phyloP scores from a whole-genome alignment of 2,797 vertebrate genomes.

The Pseudochirops corinnae region DNA sequence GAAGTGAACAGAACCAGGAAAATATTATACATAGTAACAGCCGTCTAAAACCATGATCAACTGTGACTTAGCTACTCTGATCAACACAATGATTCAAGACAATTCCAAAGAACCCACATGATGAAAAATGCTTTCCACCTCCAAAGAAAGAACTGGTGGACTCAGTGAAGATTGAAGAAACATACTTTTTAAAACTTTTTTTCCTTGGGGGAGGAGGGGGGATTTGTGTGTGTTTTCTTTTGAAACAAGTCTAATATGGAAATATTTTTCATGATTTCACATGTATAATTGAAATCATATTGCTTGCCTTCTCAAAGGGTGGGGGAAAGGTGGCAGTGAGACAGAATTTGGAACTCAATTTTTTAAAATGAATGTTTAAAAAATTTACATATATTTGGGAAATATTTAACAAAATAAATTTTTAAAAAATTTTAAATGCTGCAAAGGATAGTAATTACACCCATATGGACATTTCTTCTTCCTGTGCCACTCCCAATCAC shows the following conservation, averaged over 20 bases:
- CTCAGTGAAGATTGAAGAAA: background rate
- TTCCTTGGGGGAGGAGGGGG: background rate
- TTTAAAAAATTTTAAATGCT: background rate
- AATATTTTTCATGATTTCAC: background rate
- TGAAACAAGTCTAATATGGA: background rate
- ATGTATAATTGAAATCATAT: background rate
- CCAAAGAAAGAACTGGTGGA: background rate
- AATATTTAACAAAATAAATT: background rate
- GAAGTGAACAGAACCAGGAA: background rate
- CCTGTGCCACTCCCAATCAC: background rate
- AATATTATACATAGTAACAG: background rate
- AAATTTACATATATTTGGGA: background rate
- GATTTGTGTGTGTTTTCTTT: background rate
- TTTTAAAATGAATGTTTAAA: background rate
- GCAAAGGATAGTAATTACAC: background rate
- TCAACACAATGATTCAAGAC: background rate
- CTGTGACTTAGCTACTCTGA: background rate
- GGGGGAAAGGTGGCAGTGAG: background rate
- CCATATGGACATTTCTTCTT: background rate
- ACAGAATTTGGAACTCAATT: background rate
- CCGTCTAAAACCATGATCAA: background rate
- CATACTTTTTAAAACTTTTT: background rate
- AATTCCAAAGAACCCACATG: background rate
- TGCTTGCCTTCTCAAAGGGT: background rate
- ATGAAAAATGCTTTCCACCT: background rate